These are phyloP conservation scores for Micoletzkya japonica DNA, from an alignment of 2,888 invertebrate species.

Conservation along the genomic window DNA sequence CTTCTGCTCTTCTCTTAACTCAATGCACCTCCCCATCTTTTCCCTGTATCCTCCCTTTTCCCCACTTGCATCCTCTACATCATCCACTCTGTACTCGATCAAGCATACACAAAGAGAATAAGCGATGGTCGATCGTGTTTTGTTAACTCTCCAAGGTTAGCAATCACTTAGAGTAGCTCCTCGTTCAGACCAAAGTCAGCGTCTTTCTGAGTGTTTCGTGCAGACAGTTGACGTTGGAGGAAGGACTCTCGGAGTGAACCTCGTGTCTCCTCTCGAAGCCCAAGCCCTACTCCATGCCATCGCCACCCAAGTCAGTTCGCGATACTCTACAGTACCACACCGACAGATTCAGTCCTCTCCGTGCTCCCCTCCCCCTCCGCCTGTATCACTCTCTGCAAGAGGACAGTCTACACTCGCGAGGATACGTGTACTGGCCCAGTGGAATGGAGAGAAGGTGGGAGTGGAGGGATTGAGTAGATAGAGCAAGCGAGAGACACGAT, in stretches of 20 bases:
- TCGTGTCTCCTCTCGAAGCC: conserved; percentile 41
- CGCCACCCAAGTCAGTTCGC: not conserved
- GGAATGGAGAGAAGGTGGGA: conserved; percentile 9
- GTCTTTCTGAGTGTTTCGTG: conserved; percentile 27
- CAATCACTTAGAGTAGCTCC: not conserved
- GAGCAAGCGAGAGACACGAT: not conserved
- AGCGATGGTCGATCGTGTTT: not conserved
- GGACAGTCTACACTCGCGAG: conserved; percentile 24
- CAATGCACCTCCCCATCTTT: too few species aligned
- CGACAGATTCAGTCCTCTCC: not conserved
- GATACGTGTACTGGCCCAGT: conserved; percentile 18
- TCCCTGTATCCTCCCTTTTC: not conserved
- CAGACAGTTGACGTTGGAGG: conserved; percentile 29
- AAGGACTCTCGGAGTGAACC: conserved; percentile 45
- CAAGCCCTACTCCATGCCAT: conserved; percentile 34
- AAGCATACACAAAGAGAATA: not conserved
- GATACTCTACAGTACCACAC: too few species aligned
- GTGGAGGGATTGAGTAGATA: not conserved
- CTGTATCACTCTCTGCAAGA: conserved; percentile 1
- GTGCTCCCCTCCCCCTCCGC: conserved; percentile 1
- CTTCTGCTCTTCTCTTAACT: too few species aligned
- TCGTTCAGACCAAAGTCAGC: conserved; percentile 5
- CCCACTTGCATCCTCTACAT: not conserved
- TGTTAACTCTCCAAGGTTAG: not conserved
- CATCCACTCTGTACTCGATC: not conserved